Conservation (phyloP, 2,888 invertebrate species). For the Caradrina kadenii region DNA sequence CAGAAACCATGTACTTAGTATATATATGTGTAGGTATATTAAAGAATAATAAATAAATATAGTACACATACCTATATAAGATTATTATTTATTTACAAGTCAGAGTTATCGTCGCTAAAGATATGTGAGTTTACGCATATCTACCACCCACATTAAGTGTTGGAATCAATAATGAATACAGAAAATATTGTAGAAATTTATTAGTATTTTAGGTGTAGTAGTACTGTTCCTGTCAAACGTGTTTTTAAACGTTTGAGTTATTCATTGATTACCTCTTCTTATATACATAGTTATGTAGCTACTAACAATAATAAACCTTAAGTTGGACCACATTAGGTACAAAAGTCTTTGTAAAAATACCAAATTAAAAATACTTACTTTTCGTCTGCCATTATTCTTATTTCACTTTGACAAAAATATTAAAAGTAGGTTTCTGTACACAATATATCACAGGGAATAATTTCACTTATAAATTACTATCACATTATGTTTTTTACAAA, state of each 20-base stretch:
- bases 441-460: constrained; percentile 80
- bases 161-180: not conserved
- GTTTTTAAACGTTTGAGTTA: not conserved
- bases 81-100: not conserved
- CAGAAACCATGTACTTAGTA: not conserved
- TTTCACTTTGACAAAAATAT: constrained; percentile 61
- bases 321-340: not conserved
- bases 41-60: not conserved
- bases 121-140: constrained; percentile 21
- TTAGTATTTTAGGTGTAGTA: not conserved
- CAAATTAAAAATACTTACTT: constrained; percentile 75
- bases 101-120: constrained; percentile 11
- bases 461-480: constrained; percentile 60
- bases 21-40: too few species aligned
- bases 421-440: constrained; percentile 62
- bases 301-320: not conserved
- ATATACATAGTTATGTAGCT: not conserved
- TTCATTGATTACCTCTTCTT: constrained; percentile 1
- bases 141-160: constrained; percentile 30
- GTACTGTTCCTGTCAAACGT: not conserved
- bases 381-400: constrained; percentile 77
- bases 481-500: constrained; percentile 57
- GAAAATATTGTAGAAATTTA: not conserved
- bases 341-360: not conserved
- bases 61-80: not conserved